phyloP scores from a whole-genome alignment of 2,888 invertebrate genomes.

The Cordylochernes scorpioides region DNA sequence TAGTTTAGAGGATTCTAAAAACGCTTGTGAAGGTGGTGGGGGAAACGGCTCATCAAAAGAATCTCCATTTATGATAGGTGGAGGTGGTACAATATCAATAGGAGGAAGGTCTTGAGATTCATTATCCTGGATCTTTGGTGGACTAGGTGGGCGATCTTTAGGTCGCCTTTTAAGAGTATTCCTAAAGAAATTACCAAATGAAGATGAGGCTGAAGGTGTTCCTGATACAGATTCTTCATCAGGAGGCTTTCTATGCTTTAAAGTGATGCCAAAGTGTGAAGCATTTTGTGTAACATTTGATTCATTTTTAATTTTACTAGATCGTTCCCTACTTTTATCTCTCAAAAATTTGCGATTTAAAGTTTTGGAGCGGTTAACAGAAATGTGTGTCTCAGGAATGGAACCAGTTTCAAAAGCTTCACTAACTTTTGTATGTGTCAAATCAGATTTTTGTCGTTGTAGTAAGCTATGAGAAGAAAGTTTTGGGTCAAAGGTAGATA shows the following conservation, averaged over 20 bases:
- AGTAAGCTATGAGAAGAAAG: slow-evolving; percentile 11
- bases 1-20: not conserved
- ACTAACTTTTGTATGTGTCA: slow-evolving; percentile 17
- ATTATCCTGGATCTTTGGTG: slow-evolving; percentile 14
- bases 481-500: not conserved
- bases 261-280: slow-evolving; percentile 8
- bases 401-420: slow-evolving; percentile 11
- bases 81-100: slow-evolving; percentile 8
- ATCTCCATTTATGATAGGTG: not conserved
- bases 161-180: slow-evolving; percentile 12
- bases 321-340: too few relatives aligned
- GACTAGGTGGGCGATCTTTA: slow-evolving; percentile 15
- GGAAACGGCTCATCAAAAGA: not conserved
- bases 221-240: slow-evolving; percentile 7
- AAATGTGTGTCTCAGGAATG: slow-evolving; percentile 10
- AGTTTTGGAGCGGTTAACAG: too few relatives aligned
- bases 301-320: too few relatives aligned
- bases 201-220: slow-evolving; percentile 9
- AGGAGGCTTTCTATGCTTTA: slow-evolving; percentile 33
- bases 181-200: slow-evolving; percentile 9
- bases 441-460: slow-evolving; percentile 18
- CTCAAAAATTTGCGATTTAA: too few relatives aligned
- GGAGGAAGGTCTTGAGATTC: slow-evolving; percentile 11
- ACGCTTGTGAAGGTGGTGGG: not conserved
- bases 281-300: too few relatives aligned